phyloP scores from a whole-genome alignment of 92 coral and sea anemone genomes.

The Zoanthus solanderi region DNA sequence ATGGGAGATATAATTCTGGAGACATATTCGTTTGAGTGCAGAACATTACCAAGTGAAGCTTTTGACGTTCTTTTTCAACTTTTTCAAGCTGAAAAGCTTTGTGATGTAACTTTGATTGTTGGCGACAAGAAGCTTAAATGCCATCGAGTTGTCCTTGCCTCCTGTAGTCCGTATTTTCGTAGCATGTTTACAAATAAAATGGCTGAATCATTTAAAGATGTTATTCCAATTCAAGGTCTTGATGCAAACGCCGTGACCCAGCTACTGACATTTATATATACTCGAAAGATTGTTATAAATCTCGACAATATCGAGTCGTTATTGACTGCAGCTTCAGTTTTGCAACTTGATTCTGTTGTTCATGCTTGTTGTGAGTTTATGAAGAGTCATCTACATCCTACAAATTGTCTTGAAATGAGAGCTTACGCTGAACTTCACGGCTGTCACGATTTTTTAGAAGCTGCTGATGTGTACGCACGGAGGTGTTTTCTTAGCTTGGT shows the following conservation, averaged over 20 bases:
- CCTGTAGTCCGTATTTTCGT: slow-evolving; percentile 94
- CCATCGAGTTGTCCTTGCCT: slow-evolving; percentile 94
- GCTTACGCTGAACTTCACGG: slow-evolving; percentile 95
- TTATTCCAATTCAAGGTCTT: slow-evolving; percentile 85
- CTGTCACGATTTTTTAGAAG: slow-evolving; percentile 79
- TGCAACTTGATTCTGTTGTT: slow-evolving; percentile 92
- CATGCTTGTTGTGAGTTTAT: slow-evolving; percentile 96
- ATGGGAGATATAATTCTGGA: slow-evolving; percentile 91
- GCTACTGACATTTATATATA: slow-evolving; percentile 84
- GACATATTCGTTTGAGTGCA: slow-evolving; percentile 77
- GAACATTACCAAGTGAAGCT: slow-evolving; percentile 73
- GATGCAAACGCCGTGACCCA: slow-evolving; percentile 87
- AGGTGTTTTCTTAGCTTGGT: slow-evolving; percentile 76
- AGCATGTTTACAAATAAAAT: slow-evolving; percentile 97
- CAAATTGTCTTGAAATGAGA: slow-evolving; percentile 95
- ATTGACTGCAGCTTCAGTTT: slow-evolving; percentile 88
- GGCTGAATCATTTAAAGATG: slow-evolving; percentile 83
- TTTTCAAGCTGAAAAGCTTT: slow-evolving; percentile 83
- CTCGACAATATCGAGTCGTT: slow-evolving; percentile 91
- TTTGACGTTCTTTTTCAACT: slow-evolving; percentile 79
- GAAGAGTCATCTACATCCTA: slow-evolving; percentile 86
- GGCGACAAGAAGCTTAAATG: slow-evolving; percentile 87
- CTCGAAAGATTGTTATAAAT: slow-evolving; percentile 85
- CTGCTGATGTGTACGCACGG: slow-evolving; percentile 85
- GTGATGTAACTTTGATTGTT: slow-evolving; percentile 86